Base-by-base conservation (phyloP, 1,140 invertebrate species). In the Dufourea novaeangliae region DNA sequence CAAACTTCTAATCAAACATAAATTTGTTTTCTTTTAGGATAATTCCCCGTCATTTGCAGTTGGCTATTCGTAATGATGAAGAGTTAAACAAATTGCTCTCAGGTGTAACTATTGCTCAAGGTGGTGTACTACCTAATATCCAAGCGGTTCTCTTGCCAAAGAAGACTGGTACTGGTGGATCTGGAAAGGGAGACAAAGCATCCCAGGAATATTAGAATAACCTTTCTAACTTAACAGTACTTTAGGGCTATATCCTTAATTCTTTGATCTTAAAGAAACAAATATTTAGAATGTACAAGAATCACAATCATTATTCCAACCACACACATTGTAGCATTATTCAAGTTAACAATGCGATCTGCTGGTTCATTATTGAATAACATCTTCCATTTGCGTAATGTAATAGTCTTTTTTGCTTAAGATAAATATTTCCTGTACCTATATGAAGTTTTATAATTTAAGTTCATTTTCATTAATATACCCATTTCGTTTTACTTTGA, bases 11-110 rank as follows among this genome's bases (percentile, higher is more conserved):
- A 32, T 34, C 39, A 1, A 29, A 52, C 5, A 20, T 54, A 14
- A 44, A 0, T 20, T 10, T 5, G 27, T 37, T 17, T 29, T 12
- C 12, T 84, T 81, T 29, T 67, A 88, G 96, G 83, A 96, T 97
- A 80, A 95, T 95, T 61, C 96, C 96, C 11, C 93, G 96, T 80
- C 96, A 97, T 87, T 93, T 97, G 14, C 94, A 96, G 80, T 84
- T 97, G 64, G 96, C 96, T 29, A 95, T 97, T 66, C 93, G 95
- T 1, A 97, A 97, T 92, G 96, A 97, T 91, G 96, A 97, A 87
- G 96, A 97, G 86, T 90, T 97, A 84, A 95, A 96, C 90, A 95
- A 95, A 92, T 91, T 97, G 56, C 89, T 97, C n/a, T 93, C 94
- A 20, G 95, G 96, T 80, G 96, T 97, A 0, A 96, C 95, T 22